A percentile compares a stretch with the other conserved stretches of the same genome.
Evolutionary conservation across 2,113 vertebrate genomes (phyloP).

Genomic region (Emydocephalus ijimae): DNA sequence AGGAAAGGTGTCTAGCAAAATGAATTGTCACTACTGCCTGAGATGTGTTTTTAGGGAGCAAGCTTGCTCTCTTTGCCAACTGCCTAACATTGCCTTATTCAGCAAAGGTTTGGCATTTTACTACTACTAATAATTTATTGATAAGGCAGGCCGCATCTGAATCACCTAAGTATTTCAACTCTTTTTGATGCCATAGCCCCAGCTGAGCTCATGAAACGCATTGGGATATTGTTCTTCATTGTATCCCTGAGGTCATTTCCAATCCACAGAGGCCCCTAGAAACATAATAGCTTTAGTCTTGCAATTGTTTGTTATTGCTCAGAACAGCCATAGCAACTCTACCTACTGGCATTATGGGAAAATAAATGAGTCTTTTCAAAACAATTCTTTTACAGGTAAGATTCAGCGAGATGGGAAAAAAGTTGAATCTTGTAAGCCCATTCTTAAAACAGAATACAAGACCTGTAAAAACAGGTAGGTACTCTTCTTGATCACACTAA

Average conservation of each 20-base stretch:
- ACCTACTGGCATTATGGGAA: neutral
- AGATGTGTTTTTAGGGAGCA: neutral
- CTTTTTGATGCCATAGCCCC: neutral
- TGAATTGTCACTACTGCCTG: neutral
- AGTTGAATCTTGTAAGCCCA: conserved; percentile 93
- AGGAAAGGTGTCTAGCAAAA: neutral
- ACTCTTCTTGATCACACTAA: conserved; percentile 7
- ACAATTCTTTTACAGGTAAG: conserved; percentile 78
- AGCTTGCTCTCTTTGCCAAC: neutral
- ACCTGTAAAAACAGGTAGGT: conserved; percentile 89
- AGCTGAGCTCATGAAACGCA: neutral
- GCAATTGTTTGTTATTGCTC: neutral
- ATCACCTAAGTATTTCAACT: neutral
- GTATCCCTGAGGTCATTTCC: neutral
- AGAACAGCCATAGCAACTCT: neutral
- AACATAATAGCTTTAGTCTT: neutral
- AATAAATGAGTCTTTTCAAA: neutral
- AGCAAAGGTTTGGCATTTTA: neutral
- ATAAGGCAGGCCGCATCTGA: neutral
- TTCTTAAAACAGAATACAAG: conserved; percentile 97
- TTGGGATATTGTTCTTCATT: neutral
- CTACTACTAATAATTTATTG: neutral
- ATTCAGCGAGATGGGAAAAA: conserved; percentile 90
- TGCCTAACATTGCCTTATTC: neutral
- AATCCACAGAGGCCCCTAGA: neutral